These are phyloP conservation scores for Gymnobelideus leadbeateri DNA, from an alignment of 2,113 vertebrate species.

Conservation along the genomic window DNA sequence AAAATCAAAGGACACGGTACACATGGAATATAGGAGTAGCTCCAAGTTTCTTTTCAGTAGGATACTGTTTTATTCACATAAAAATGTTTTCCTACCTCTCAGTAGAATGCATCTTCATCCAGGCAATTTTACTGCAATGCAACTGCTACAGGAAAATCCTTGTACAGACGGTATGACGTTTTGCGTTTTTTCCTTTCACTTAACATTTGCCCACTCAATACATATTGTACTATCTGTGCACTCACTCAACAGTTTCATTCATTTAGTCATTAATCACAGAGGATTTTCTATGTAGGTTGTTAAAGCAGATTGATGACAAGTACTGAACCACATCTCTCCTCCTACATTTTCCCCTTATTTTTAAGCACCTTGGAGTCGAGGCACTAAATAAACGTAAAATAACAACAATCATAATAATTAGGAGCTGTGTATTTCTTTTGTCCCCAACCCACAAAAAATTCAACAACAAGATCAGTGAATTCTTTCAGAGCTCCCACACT, in stretches of 20 bases:
- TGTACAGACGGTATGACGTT: slow-evolving; percentile 70
- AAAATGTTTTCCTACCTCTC: slow-evolving; percentile 73
- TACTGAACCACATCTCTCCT: slow-evolving; percentile 52
- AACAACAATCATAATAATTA: slow-evolving; percentile 44
- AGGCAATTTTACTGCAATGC: slow-evolving; percentile 72
- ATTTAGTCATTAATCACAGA: slow-evolving; percentile 67
- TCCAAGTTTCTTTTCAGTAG: slow-evolving; percentile 57
- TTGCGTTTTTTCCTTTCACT: slow-evolving; percentile 69
- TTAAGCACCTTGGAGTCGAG: slow-evolving; percentile 62
- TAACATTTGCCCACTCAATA: slow-evolving; percentile 78
- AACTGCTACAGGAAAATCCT: slow-evolving; percentile 79
- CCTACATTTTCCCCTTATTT: slow-evolving; percentile 53
- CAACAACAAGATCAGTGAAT: slow-evolving; percentile 6
- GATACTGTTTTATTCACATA: slow-evolving; percentile 67
- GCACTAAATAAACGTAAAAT: slow-evolving; percentile 62
- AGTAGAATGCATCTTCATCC: slow-evolving; percentile 71
- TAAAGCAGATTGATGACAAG: slow-evolving; percentile 56
- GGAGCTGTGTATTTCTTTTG: slow-evolving; percentile 22
- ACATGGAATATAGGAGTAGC: slow-evolving; percentile 61
- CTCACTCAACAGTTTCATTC: slow-evolving; percentile 71
- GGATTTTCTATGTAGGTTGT: slow-evolving; percentile 58
- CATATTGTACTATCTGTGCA: slow-evolving; percentile 69
- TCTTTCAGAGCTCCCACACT: neutral
- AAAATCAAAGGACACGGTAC: slow-evolving; percentile 27
- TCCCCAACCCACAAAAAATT: slow-evolving; percentile 8